Percentiles rank a stretch among this genome's conserved stretches.
These are phyloP conservation scores for Polypterus senegalus DNA, from an alignment of 2,113 vertebrate genomes.

Conservation along the genomic window DNA sequence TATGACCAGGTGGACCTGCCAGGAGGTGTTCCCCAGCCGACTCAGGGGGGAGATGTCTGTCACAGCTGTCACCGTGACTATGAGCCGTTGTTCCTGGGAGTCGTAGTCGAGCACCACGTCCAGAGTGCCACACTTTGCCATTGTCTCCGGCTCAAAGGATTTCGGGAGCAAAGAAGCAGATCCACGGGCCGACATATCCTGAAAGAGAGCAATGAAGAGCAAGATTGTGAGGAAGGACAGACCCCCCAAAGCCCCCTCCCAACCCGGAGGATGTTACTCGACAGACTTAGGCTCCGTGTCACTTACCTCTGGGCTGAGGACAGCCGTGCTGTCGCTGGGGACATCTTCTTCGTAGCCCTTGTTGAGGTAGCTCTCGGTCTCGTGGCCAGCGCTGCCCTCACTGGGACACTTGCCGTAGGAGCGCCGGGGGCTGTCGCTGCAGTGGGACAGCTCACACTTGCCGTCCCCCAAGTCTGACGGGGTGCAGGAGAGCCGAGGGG, in stretches of 20 bases:
- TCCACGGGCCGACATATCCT: constrained; percentile 83
- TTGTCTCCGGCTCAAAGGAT: constrained; percentile 80
- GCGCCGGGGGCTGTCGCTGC: constrained; percentile 78
- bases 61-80: constrained; percentile 82
- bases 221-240: too few relatives aligned
- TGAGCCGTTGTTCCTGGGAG: constrained; percentile 80
- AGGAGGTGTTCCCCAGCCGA: constrained; percentile 73
- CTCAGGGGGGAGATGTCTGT: constrained; percentile 79
- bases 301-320: constrained; percentile 87
- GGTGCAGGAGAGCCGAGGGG: constrained; percentile 85
- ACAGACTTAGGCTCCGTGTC: neutral
- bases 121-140: constrained; percentile 82
- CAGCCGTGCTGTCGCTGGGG: constrained; percentile 88
- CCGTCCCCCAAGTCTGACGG: constrained; percentile 80
- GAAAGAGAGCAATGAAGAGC: constrained; percentile 12
- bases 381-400: constrained; percentile 68
- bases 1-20: constrained; percentile 95
- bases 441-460: constrained; percentile 79
- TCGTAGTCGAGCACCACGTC: constrained; percentile 90
- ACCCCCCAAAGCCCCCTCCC: too few relatives aligned
- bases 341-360: constrained; percentile 92
- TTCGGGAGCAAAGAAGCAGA: constrained; percentile 80
- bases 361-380: constrained; percentile 78
- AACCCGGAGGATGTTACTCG: too few relatives aligned
- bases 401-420: constrained; percentile 80